phyloP scores from a whole-genome alignment of 2,113 vertebrate genomes.

The Puffinus mauretanicus region DNA sequence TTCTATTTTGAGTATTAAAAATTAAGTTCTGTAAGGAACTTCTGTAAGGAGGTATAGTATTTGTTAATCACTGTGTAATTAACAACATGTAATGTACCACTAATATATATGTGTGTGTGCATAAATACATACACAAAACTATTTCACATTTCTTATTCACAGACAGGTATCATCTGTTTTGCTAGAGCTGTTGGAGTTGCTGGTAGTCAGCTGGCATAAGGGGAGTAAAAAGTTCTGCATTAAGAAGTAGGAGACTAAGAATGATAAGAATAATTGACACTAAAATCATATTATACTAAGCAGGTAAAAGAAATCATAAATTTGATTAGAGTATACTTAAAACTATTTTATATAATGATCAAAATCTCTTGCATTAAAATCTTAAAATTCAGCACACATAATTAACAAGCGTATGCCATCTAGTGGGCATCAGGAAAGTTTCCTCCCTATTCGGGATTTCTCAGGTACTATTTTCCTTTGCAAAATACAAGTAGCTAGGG shows the following conservation, averaged over 20 bases:
- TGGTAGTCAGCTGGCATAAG: background rate
- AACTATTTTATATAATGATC: background rate
- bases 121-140: background rate
- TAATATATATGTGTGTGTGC: background rate
- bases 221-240: background rate
- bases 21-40: background rate
- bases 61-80: background rate
- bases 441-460: background rate
- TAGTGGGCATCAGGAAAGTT: slow-evolving; percentile 5
- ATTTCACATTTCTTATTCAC: background rate
- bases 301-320: background rate
- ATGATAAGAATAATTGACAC: background rate
- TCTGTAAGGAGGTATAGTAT: background rate
- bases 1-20: background rate
- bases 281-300: background rate
- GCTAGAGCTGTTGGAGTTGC: background rate
- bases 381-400: background rate
- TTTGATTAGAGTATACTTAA: background rate
- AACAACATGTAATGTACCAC: background rate
- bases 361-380: background rate
- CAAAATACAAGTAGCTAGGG: background rate
- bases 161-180: background rate
- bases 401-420: slow-evolving; percentile 41
- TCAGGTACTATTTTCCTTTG: background rate
- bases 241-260: background rate